Evolutionary conservation across 1,140 invertebrate genomes (phyloP).

Genomic region (Anastrepha ludens): DNA sequence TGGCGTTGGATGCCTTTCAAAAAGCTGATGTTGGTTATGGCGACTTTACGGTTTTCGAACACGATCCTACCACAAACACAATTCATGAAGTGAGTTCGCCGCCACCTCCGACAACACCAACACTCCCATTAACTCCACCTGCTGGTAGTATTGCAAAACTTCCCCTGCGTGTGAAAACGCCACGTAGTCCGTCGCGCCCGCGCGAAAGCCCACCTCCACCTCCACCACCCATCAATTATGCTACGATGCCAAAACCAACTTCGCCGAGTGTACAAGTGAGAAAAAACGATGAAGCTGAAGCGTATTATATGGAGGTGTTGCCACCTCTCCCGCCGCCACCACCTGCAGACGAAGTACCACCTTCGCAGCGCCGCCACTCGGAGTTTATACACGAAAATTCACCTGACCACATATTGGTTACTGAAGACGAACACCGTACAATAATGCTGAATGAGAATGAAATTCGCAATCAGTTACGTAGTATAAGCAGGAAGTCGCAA

Average conservation of each 20-base stretch:
- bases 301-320: constrained; percentile 67
- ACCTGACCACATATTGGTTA: constrained; percentile 70
- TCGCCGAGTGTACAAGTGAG: constrained; percentile 44
- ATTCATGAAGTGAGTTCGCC: constrained; percentile 61
- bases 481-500: constrained; percentile 35
- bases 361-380: constrained; percentile 63
- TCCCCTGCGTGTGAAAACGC: constrained; percentile 59
- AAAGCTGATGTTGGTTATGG: constrained; percentile 70
- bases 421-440: constrained; percentile 70
- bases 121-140: constrained; percentile 56
- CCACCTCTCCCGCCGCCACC: constrained; percentile 58
- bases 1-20: constrained; percentile 69
- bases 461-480: constrained; percentile 68
- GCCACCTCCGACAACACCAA: constrained; percentile 51
- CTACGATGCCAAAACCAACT: constrained; percentile 65
- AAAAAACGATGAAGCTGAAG: constrained; percentile 63
- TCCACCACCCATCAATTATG: constrained; percentile 70
- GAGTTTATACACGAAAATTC: constrained; percentile 72
- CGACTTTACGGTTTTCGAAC: constrained; percentile 72
- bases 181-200: constrained; percentile 59
- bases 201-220: constrained; percentile 71
- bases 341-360: constrained; percentile 55
- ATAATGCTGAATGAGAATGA: constrained; percentile 71
- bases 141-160: constrained; percentile 59
- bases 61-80: constrained; percentile 70